phyloP scores from a whole-genome alignment of 1,140 invertebrate genomes.

The Papilio polyxenes region DNA sequence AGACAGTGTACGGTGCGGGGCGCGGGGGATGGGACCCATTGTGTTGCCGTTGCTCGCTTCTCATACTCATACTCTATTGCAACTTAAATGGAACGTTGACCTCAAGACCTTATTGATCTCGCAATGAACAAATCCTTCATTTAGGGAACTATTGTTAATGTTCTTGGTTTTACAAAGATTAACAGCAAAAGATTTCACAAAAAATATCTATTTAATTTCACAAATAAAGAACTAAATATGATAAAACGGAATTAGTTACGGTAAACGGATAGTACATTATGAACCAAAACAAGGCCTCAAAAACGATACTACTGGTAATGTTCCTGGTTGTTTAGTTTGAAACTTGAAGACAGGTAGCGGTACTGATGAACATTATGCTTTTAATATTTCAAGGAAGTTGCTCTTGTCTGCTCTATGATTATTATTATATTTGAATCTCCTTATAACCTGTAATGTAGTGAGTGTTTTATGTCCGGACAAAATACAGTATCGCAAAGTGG shows the following conservation, averaged over 20 bases:
- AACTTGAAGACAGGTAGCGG: too few relatives aligned
- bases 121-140: not conserved
- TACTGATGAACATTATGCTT: too few relatives aligned
- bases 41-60: conserved; percentile 36
- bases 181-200: not conserved
- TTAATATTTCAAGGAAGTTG: too few relatives aligned
- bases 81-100: conserved; percentile 40
- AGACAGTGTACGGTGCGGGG: conserved; percentile 42
- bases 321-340: too few relatives aligned
- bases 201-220: too few relatives aligned
- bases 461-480: conserved; percentile 28
- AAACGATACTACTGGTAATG: too few relatives aligned
- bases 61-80: conserved; percentile 42
- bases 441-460: not conserved
- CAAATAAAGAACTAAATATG: too few relatives aligned
- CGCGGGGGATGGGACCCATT: conserved; percentile 46
- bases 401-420: too few relatives aligned
- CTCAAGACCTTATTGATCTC: conserved; percentile 38
- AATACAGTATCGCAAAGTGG: conserved; percentile 56
- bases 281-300: too few relatives aligned
- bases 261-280: too few relatives aligned
- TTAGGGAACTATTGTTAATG: not conserved
- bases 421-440: too few relatives aligned
- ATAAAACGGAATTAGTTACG: too few relatives aligned
- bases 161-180: not conserved